phyloP scores from a whole-genome alignment of 2,888 invertebrate species.

The Oxystoma pomonae region DNA sequence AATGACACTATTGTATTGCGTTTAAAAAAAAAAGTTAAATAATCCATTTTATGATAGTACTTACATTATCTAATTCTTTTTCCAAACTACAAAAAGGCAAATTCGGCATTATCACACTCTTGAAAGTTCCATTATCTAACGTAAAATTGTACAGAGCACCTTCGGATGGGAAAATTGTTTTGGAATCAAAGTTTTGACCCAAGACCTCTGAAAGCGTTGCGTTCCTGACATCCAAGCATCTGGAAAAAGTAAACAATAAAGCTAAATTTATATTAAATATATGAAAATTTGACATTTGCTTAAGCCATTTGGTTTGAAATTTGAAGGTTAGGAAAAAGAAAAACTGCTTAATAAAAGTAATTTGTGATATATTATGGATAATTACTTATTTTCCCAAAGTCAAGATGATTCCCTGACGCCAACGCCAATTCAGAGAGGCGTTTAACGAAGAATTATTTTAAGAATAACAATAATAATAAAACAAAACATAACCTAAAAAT shows the following conservation, averaged over 20 bases:
- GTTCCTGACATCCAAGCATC: constrained; percentile 64
- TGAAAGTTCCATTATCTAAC: constrained; percentile 51
- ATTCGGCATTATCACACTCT: constrained; percentile 59
- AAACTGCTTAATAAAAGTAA: too few relatives aligned
- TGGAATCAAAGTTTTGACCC: constrained; percentile 49
- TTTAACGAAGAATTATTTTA: too few relatives aligned
- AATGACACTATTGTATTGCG: neutral
- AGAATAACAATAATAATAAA: too few relatives aligned
- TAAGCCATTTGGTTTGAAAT: too few relatives aligned
- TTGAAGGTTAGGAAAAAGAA: too few relatives aligned
- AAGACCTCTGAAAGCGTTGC: constrained; percentile 56
- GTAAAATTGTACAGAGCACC: constrained; percentile 54
- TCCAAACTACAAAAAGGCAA: constrained; percentile 77
- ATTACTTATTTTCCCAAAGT: too few relatives aligned
- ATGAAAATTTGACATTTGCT: too few relatives aligned
- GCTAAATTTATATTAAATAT: too few relatives aligned
- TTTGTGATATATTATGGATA: too few relatives aligned
- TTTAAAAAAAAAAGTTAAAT: neutral
- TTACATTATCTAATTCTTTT: constrained; percentile 84
- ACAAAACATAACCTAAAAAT: too few relatives aligned
- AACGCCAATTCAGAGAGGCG: too few relatives aligned
- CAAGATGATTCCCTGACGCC: too few relatives aligned
- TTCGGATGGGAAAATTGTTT: constrained; percentile 52
- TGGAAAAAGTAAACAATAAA: neutral
- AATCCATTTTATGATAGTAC: constrained; percentile 43